Evolutionary conservation across 1,140 invertebrate species (phyloP), one percentile per base, ranked within the genome.

Genomic region (Parasteatoda tepidariorum): DNA sequence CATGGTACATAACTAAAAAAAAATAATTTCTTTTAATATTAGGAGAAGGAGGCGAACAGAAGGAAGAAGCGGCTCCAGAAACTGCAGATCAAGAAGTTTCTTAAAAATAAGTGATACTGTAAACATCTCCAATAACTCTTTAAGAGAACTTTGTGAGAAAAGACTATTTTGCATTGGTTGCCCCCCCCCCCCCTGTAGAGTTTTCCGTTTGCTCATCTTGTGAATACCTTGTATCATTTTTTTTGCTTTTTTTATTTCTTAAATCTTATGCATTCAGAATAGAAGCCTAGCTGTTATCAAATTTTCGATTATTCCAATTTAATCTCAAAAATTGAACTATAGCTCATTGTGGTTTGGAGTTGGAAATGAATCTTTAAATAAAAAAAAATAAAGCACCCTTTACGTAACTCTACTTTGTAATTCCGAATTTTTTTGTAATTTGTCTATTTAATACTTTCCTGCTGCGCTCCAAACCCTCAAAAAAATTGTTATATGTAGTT

Each of bases 141-240:
- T 22, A 83, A 55, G 62, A 67, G 62, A 75, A 70, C 54, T 59
- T 73, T 83, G 81, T 74, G 71, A 83, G 57, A 73, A n/a, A 74
- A 83, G 81, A 83, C 81, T 83, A 83, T 83, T 48, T 83, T 64
- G 81, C 70, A 83, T 83, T 67, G 70, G 81, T 83, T 83, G 81
- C 81, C 81, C n/a, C n/a, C n/a, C n/a, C n/a, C n/a, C n/a, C n/a
- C n/a, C n/a, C 70, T 83, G 81, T 83, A 83, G 81, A 74, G 71
- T 74, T 83, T 83, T 83, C 70, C 81, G n/a, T 83, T 83, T 83
- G 81, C 81, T 83, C 81, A 83, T 74, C 81, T 82, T 82, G 78
- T 82, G 78, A 82, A 82, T 82, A 82, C 64, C 78, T 55, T 82
- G 61, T 82, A 68, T 82, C 78, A 82, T 82, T 82, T 82, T 34